Percentiles rank a stretch among this genome's conserved stretches.
Evolutionary conservation across 2,797 vertebrate species (phyloP).

Genomic region (Botia kubotai): DNA sequence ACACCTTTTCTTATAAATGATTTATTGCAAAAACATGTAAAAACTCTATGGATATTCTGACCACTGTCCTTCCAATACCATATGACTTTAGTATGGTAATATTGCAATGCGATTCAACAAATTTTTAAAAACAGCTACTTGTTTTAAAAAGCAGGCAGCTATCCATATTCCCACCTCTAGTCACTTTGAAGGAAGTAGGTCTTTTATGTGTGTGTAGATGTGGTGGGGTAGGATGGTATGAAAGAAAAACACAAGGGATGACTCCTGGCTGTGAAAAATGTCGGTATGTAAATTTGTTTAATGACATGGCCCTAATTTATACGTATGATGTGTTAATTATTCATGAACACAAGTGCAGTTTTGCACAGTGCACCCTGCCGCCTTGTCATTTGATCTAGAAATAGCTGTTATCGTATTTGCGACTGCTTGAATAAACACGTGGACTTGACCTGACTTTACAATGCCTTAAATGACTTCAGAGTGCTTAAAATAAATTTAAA

Average conservation of each 20-base stretch:
- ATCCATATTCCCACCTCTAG: background rate
- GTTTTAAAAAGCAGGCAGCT: background rate
- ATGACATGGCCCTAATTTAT: background rate
- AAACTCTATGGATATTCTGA: too few species aligned
- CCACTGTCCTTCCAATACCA: too few species aligned
- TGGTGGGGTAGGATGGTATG: background rate
- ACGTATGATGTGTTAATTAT: slow-evolving; percentile 15
- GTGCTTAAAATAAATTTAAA: too few species aligned
- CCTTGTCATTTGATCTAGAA: slow-evolving; percentile 18
- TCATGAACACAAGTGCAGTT: slow-evolving; percentile 1
- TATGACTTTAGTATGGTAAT: too few species aligned
- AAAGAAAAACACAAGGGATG: background rate
- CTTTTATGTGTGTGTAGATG: background rate
- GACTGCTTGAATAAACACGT: background rate
- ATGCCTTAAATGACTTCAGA: too few species aligned
- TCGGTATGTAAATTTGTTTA: background rate
- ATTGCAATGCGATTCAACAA: background rate
- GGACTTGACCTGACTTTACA: background rate
- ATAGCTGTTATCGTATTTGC: background rate
- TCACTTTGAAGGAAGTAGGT: background rate
- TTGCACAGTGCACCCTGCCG: background rate
- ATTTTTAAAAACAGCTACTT: background rate
- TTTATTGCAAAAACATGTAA: too few species aligned
- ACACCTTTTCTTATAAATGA: too few species aligned
- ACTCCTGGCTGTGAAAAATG: background rate